Conservation (phyloP, 2,888 invertebrate genomes). For the Drosophila affinis region DNA sequence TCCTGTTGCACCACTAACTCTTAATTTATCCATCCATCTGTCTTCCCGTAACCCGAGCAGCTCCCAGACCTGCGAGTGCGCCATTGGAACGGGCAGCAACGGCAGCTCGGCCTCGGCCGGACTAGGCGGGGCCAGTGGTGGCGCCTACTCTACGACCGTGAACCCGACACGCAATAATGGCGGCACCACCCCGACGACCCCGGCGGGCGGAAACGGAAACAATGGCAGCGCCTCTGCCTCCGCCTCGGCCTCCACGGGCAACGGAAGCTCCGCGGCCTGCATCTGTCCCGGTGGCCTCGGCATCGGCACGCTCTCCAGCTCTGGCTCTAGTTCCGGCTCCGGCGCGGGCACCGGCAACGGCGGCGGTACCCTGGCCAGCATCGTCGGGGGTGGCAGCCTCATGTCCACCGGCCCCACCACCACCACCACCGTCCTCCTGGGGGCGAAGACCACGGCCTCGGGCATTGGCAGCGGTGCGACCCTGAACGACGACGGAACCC, state of each 20-base stretch:
- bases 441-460: constrained; percentile 80
- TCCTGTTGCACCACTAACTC: constrained; percentile 55
- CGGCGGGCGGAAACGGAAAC: constrained; percentile 76
- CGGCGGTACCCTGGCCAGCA: constrained; percentile 74
- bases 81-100: constrained; percentile 77
- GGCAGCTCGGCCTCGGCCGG: constrained; percentile 68
- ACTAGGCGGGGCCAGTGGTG: constrained; percentile 53
- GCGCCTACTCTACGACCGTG: constrained; percentile 81
- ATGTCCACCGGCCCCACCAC: constrained; percentile 83
- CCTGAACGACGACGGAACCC: constrained; percentile 82
- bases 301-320: constrained; percentile 36
- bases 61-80: constrained; percentile 83
- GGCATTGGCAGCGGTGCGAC: constrained; percentile 71
- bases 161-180: constrained; percentile 82
- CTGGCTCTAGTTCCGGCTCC: constrained; percentile 45
- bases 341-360: constrained; percentile 43
- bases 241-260: constrained; percentile 52
- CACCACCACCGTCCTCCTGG: constrained; percentile 82
- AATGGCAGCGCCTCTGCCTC: constrained; percentile 53
- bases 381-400: constrained; percentile 80
- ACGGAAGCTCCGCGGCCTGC: constrained; percentile 49
- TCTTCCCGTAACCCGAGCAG: constrained; percentile 59
- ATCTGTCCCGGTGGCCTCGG: constrained; percentile 54
- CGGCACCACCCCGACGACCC: constrained; percentile 79
- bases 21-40: constrained; percentile 8